Evolutionary conservation across 2,797 vertebrate genomes (phyloP), one percentile per base, ranked within the genome.

Genomic region (Gallirallus australis): DNA sequence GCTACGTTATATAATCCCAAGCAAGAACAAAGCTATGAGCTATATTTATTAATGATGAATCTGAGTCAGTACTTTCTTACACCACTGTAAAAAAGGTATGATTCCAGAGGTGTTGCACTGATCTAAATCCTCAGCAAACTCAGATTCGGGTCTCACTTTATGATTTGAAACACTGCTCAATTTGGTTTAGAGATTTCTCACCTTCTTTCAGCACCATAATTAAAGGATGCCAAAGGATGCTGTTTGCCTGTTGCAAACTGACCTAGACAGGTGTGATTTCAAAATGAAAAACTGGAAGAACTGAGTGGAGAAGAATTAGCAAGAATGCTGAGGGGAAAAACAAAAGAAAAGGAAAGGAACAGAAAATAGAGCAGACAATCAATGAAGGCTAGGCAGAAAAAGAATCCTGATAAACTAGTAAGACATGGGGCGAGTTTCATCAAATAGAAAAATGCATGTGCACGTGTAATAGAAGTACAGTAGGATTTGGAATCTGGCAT

Each of bases 1-100:
- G 48, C 39, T 82, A 18, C 28, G 20, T 94, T 93, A 84, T 48
- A 53, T 73, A 96, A 83, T 82, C 20, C 15, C 63, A 76, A 83
- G 16, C 35, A 82, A 93, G 82, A 93, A 70, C 39, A 91, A 95
- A 79, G 52, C 60, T 79, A 61, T 60, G 66, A 90, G 47, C 77
- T 84, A 69, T 64, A 79, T 89, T 84, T 94, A 82, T 89, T 91
- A 91, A 88, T 80, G 80, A 90, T 12, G 11, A 72, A 84, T 88
- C 69, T 88, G 59, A 91, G 52, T 75, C 66, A 90, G 63, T 79
- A 66, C 56, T 91, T 93, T 81, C 31, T 90, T 75, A 86, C 31
- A 83, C 17, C 15, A 19, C 59, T 66, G 31, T 21, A 72, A 82
- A 88, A 82, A 20, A 79, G 4, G 12, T 42, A 35, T 15, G 15